Percentiles rank a stretch among this genome's conserved stretches.
These are phyloP conservation scores for Elmis aenea DNA, from an alignment of 2,888 invertebrate genomes.

Conservation along the genomic window DNA sequence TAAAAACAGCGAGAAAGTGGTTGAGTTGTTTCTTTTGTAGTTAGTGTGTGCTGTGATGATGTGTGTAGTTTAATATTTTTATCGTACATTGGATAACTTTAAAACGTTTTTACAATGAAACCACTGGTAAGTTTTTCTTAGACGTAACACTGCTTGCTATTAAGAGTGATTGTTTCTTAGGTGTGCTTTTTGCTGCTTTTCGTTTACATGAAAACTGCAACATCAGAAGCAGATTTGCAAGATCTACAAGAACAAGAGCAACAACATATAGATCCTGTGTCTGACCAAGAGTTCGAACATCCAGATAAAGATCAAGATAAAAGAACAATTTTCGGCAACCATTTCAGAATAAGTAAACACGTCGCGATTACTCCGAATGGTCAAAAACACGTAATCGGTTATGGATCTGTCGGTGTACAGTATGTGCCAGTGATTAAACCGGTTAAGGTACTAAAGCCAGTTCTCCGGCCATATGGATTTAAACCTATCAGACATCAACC, in stretches of 20 bases:
- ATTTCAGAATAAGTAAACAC: constrained; percentile 37
- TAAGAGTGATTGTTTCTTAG: constrained; percentile 10
- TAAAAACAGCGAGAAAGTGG: constrained; percentile 42
- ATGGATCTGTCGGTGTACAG: constrained; percentile 33
- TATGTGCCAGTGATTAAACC: constrained; percentile 35
- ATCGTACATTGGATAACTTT: constrained; percentile 7
- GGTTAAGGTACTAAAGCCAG: constrained; percentile 23
- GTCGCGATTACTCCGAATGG: constrained; percentile 34
- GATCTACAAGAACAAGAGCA: constrained; percentile 26
- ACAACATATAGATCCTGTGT: constrained; percentile 33
- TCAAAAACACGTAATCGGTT: constrained; percentile 34
- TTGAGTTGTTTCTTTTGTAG: constrained; percentile 31
- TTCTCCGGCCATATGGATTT: constrained; percentile 9
- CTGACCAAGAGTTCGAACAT: constrained; percentile 27
- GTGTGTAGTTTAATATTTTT: constrained; percentile 10
- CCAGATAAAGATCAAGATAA: constrained; percentile 35
- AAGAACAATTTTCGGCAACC: constrained; percentile 34
- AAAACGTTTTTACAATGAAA: constrained; percentile 15
- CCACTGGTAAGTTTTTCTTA: constrained; percentile 15
- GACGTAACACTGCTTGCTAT: constrained; percentile 1
- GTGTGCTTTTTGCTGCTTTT: constrained; percentile 19
- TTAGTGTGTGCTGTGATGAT: constrained; percentile 12
- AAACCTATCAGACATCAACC: constrained; percentile 1
- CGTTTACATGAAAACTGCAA: constrained; percentile 18
- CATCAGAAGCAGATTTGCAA: constrained; percentile 26